phyloP scores from a whole-genome alignment of 2,888 invertebrate genomes.

The Mycogona germanica region DNA sequence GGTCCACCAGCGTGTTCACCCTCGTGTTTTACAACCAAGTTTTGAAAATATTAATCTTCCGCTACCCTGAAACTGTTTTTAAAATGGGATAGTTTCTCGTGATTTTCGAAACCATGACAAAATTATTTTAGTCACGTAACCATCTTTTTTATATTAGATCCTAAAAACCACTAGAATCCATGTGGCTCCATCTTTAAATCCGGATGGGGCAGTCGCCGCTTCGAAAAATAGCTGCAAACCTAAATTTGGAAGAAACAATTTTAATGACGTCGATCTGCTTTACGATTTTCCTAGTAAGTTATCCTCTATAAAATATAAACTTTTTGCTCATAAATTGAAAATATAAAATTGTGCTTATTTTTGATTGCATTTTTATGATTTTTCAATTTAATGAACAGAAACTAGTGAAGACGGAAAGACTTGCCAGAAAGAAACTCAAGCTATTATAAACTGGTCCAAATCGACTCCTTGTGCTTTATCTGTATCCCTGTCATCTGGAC shows the following conservation, averaged over 20 bases:
- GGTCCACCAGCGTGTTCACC: no score
- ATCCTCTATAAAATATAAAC: no score
- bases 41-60: no score
- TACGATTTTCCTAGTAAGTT: conserved; percentile 12
- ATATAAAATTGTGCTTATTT: background rate
- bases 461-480: conserved; percentile 13
- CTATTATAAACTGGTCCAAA: conserved; percentile 7
- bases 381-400: no score
- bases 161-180: conserved; percentile 28
- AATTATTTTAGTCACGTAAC: no score
- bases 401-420: no score
- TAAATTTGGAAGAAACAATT: conserved; percentile 3
- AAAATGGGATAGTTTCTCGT: no score
- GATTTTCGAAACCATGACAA: no score
- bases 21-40: no score
- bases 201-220: conserved; percentile 28
- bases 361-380: background rate
- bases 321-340: no score
- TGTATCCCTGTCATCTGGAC: conserved; percentile 10
- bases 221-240: background rate
- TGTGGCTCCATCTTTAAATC: conserved; percentile 30
- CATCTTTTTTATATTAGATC: no score
- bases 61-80: no score
- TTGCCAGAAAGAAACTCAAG: conserved; percentile 13
- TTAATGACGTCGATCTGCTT: conserved; percentile 15